Conservation (phyloP, 2,888 invertebrate genomes). For the Perithous albicinctus region DNA sequence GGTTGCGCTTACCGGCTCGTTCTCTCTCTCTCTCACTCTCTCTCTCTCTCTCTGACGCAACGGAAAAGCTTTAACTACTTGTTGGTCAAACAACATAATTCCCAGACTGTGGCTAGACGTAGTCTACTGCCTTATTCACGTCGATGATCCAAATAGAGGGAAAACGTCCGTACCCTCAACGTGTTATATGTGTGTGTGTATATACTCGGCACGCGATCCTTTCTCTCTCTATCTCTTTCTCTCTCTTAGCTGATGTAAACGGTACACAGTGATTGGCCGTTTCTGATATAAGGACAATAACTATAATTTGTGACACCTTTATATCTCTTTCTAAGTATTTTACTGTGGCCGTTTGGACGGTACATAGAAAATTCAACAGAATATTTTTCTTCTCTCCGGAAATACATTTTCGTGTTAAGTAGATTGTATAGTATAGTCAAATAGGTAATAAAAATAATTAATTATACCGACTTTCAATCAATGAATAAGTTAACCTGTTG, state of each 20-base stretch:
- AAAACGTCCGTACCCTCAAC: too few relatives aligned
- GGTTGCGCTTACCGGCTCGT: background rate
- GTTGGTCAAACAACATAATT: conserved; percentile 62
- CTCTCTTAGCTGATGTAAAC: background rate
- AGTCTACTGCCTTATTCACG: conserved; percentile 27
- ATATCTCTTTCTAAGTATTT: background rate
- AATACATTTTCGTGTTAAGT: background rate
- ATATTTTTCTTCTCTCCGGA: background rate
- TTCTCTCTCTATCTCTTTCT: conserved; percentile 4
- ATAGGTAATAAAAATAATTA: conserved; percentile 10
- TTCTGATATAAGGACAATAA: background rate
- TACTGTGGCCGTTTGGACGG: background rate
- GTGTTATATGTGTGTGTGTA: conserved; percentile 23
- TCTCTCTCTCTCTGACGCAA: too few relatives aligned
- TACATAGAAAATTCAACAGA: background rate
- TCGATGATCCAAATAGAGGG: conserved; percentile 41
- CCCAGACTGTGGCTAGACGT: conserved; percentile 43
- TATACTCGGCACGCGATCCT: conserved; percentile 54
- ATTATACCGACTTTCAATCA: background rate
- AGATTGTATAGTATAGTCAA: too few relatives aligned
- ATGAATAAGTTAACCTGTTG: background rate
- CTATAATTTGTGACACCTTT: background rate
- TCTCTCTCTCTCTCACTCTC: too few relatives aligned
- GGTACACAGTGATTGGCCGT: conserved; percentile 17
- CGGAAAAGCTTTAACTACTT: conserved; percentile 49